These are phyloP conservation scores for Theretra japonica DNA, from an alignment of 2,888 invertebrate genomes.

Conservation along the genomic window DNA sequence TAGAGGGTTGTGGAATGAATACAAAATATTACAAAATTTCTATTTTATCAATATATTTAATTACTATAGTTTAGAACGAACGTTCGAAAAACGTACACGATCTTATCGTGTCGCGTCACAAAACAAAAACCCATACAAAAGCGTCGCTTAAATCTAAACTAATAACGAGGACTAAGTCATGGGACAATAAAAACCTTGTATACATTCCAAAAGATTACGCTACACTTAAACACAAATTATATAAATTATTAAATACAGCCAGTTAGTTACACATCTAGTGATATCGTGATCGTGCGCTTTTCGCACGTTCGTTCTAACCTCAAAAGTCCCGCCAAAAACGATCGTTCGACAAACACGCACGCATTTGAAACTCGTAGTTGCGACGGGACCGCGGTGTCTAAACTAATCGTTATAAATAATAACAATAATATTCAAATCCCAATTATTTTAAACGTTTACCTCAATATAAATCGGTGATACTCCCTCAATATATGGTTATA, in stretches of 20 bases:
- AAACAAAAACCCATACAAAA: constrained; percentile 7
- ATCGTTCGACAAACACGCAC: not conserved
- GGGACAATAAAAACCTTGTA: constrained; percentile 22
- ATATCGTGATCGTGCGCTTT: constrained; percentile 5
- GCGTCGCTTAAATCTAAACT: constrained; percentile 20
- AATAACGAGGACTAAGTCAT: constrained; percentile 23
- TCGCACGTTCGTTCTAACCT: constrained; percentile 8
- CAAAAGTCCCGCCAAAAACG: not conserved
- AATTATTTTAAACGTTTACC: constrained; percentile 59
- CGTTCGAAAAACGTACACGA: constrained; percentile 29
- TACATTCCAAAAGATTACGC: constrained; percentile 15
- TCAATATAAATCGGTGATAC: constrained; percentile 12
- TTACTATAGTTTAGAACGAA: constrained; percentile 44
- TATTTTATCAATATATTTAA: constrained; percentile 51
- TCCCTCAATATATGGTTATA: not conserved
- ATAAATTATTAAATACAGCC: constrained; percentile 33
- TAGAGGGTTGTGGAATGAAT: constrained; percentile 78
- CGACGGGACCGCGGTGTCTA: constrained; percentile 41
- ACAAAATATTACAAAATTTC: constrained; percentile 80
- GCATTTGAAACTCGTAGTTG: not conserved
- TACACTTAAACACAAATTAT: constrained; percentile 25
- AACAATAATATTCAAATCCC: constrained; percentile 64
- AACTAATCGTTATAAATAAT: constrained; percentile 63
- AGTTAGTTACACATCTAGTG: constrained; percentile 34
- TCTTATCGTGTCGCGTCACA: not conserved